Evolutionary conservation across 2,888 invertebrate genomes (phyloP).

Genomic region (Acrobasis suavella): DNA sequence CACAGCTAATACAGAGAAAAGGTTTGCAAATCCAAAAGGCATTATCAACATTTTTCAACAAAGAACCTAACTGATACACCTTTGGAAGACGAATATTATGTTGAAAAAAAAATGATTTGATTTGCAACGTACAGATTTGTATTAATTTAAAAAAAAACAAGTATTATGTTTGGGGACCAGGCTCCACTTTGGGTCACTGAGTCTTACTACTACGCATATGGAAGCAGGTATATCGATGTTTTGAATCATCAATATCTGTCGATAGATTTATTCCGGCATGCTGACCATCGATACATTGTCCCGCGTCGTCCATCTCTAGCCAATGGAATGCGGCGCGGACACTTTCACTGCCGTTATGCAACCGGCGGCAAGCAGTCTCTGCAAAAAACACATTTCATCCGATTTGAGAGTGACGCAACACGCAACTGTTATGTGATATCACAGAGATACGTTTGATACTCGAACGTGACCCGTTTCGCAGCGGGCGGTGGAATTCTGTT

Average conservation of each 20-base stretch:
- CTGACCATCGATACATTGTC: neutral
- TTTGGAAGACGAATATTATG: too few relatives aligned
- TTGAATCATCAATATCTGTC: neutral
- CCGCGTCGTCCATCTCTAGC: neutral
- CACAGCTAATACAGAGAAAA: too few relatives aligned
- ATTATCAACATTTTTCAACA: too few relatives aligned
- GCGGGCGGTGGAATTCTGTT: slow-evolving; percentile 26
- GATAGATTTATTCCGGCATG: neutral
- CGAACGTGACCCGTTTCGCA: slow-evolving; percentile 31
- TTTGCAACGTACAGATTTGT: too few relatives aligned
- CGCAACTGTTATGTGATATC: slow-evolving; percentile 37
- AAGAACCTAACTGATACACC: too few relatives aligned
- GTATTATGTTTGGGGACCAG: too few relatives aligned
- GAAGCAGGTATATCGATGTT: neutral
- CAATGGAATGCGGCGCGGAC: slow-evolving; percentile 52
- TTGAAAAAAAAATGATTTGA: too few relatives aligned
- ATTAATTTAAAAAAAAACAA: too few relatives aligned
- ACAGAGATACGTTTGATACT: too few relatives aligned
- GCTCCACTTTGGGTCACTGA: too few relatives aligned
- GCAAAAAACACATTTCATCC: slow-evolving; percentile 26
- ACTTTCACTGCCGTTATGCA: slow-evolving; percentile 55
- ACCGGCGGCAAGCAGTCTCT: slow-evolving; percentile 55
- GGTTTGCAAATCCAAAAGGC: too few relatives aligned
- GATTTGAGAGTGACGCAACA: slow-evolving; percentile 23
- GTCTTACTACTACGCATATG: neutral